Percentiles rank a stretch among this genome's conserved stretches.
Evolutionary conservation across 1,140 invertebrate species (phyloP).

Genomic region (Branchinecta lynchi): DNA sequence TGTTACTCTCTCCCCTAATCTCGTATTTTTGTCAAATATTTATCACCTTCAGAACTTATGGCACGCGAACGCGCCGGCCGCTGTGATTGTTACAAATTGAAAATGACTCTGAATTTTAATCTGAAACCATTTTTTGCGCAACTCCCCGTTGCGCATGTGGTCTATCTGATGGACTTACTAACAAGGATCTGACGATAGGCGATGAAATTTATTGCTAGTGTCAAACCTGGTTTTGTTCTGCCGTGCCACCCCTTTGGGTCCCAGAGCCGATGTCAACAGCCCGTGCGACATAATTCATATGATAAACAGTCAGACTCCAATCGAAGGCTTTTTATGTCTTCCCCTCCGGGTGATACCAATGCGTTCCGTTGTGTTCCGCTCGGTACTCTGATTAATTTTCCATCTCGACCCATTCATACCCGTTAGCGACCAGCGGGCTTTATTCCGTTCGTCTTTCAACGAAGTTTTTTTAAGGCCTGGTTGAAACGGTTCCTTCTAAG

Average conservation of each 20-base stretch:
- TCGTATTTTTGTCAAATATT: too few species aligned
- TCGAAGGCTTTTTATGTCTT: neutral
- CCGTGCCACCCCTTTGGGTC: neutral
- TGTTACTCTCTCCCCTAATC: too few species aligned
- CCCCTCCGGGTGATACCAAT: neutral
- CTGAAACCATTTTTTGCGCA: neutral
- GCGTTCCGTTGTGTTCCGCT: conserved; percentile 5
- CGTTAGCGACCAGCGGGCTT: neutral
- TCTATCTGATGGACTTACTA: neutral
- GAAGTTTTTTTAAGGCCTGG: neutral
- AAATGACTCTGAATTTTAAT: neutral
- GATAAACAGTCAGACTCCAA: neutral
- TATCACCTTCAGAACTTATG: too few species aligned
- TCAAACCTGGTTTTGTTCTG: neutral
- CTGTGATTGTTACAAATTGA: neutral
- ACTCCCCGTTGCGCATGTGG: neutral
- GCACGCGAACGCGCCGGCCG: too few species aligned
- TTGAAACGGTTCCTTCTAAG: conserved; percentile 7
- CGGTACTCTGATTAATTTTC: conserved; percentile 3
- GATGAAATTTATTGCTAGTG: neutral
- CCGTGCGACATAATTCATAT: conserved; percentile 10
- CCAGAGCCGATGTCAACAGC: neutral
- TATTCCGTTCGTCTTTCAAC: neutral
- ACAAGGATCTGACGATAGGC: neutral
- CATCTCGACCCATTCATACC: conserved; percentile 6